A percentile compares a stretch with the other conserved stretches of the same genome.
Evolutionary conservation across 2,888 invertebrate genomes (phyloP).

Genomic region (Labia minor): DNA sequence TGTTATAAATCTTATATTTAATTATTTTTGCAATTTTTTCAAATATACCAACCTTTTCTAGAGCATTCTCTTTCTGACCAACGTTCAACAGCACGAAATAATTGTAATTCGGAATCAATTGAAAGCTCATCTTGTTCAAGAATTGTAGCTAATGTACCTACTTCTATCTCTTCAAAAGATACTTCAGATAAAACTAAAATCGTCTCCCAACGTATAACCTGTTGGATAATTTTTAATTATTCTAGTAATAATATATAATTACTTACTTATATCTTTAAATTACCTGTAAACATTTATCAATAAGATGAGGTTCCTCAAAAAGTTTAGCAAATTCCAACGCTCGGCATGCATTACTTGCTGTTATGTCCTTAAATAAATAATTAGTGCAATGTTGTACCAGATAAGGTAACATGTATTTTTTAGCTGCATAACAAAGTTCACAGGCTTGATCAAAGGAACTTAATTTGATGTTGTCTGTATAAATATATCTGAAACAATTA

Average conservation of each 20-base stretch:
- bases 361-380: constrained; percentile 70
- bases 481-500: constrained; percentile 54
- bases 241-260: background rate
- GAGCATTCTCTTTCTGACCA: constrained; percentile 50
- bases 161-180: constrained; percentile 67
- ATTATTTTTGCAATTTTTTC: background rate
- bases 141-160: constrained; percentile 61
- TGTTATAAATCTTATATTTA: background rate
- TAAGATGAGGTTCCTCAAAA: constrained; percentile 44
- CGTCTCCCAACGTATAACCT: constrained; percentile 68
- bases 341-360: constrained; percentile 69
- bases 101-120: constrained; percentile 61
- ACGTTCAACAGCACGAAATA: constrained; percentile 62
- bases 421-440: constrained; percentile 76
- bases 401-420: constrained; percentile 77
- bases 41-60: constrained; percentile 37
- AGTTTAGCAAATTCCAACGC: constrained; percentile 78
- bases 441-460: constrained; percentile 77
- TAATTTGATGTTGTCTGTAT: constrained; percentile 68
- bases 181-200: constrained; percentile 61
- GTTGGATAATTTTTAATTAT: constrained; percentile 29
- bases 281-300: background rate
- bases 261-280: background rate
- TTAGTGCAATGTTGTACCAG: constrained; percentile 72
- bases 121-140: constrained; percentile 63